Base-by-base conservation (phyloP, 2,888 invertebrate species). In the Gasteruption jaculator region DNA sequence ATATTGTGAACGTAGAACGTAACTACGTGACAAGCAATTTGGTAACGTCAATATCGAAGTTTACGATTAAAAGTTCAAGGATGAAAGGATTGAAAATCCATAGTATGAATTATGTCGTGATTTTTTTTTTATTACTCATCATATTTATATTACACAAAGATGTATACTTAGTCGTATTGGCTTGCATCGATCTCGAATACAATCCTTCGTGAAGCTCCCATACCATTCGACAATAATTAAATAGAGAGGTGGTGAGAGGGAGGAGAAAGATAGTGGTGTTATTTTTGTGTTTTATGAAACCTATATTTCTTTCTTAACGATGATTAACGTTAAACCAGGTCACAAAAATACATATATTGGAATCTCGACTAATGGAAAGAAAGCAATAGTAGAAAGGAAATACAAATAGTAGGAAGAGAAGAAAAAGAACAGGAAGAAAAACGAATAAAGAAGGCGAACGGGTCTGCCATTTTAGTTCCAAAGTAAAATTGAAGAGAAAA, bases 91-190 rank as follows among this genome's bases (percentile, higher is more conserved):
- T n/a, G n/a, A n/a, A n/a, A n/a, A n/a, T n/a, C n/a, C n/a, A n/a
- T n/a, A n/a, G n/a, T 58, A 49, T 54, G 55, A 56, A 48, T 57
- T 54, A 56, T 53, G 58, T 54, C 53, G 50, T 54, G 49, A 51
- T 52, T 55, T 57, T 49, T 53, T 39, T 57, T 59, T 63, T 62
- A 58, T 61, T 58, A 60, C 58, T 60, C 51, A 56, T 59, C 56
- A 61, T 63, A 59, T 63, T 63, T 64, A 62, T 65, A 60, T 63
- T 65, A 65, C 63, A 65, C 63, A 63, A 62, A 64, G 58, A 61
- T 63, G 58, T 61, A 65, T 62, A 61, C 56, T 60, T 65, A 65
- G 51, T 56, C 56, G 57, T 61, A 62, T 57, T 57, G 56, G 29
- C 36, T 64, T 62, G 54, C 56, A 59, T 63, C 54, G 53, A 60